These are phyloP conservation scores for Rafetus swinhoei DNA, from an alignment of 2,113 vertebrate species.

Conservation along the genomic window DNA sequence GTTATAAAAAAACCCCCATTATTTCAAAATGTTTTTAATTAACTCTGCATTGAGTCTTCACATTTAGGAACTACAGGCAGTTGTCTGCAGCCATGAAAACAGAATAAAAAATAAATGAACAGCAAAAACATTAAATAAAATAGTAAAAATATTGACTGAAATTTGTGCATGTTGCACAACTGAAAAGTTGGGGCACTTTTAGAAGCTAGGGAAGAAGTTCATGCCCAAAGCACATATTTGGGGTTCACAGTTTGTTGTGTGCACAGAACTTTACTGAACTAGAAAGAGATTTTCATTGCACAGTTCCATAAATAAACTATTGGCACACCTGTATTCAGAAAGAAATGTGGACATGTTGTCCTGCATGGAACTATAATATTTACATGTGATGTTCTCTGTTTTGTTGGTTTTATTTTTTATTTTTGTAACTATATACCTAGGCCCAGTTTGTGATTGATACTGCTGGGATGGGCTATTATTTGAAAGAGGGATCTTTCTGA, in stretches of 20 bases:
- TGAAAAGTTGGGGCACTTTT: not conserved
- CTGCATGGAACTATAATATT: accelerated
- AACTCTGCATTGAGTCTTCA: not conserved
- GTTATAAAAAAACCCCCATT: not conserved
- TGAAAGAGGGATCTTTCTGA: accelerated
- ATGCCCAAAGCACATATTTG: constrained; percentile 25
- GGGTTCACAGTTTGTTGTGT: not conserved
- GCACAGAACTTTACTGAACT: not conserved
- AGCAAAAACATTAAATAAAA: not conserved
- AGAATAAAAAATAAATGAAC: constrained; percentile 18
- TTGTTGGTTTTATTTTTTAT: accelerated
- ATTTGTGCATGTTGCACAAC: not conserved
- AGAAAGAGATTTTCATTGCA: not conserved
- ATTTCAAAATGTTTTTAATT: not conserved
- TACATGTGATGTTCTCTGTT: accelerated
- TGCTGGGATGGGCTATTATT: not conserved
- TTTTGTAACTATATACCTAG: accelerated
- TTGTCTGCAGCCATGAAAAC: not conserved
- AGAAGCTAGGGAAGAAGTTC: not conserved
- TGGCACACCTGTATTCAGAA: not conserved
- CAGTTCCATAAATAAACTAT: not conserved
- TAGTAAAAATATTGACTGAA: constrained; percentile 15
- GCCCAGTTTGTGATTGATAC: accelerated
- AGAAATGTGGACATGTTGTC: accelerated
- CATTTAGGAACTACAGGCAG: not conserved